Evolutionary conservation across 2,888 invertebrate genomes (phyloP).

Genomic region (Conchocele bisecta): DNA sequence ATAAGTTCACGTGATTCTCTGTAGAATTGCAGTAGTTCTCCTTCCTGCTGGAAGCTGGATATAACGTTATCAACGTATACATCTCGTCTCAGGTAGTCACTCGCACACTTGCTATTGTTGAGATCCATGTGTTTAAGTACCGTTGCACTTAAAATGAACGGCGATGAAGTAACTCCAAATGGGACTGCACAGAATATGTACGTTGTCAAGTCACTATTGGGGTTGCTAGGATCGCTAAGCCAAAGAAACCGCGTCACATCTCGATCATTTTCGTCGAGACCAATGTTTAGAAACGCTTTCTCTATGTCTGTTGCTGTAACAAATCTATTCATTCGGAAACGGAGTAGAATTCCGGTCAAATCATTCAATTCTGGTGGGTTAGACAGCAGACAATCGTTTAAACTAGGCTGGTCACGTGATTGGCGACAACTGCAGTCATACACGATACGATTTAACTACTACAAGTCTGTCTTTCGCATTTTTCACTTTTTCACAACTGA

Average conservation of each 20-base stretch:
- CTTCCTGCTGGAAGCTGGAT: conserved; percentile 24
- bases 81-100: conserved; percentile 1
- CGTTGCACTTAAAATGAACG: conserved; percentile 35
- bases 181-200: conserved; percentile 29
- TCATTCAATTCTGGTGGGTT: conserved; percentile 32
- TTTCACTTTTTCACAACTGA: neutral
- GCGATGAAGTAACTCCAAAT: conserved; percentile 34
- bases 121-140: conserved; percentile 19
- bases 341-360: conserved; percentile 18
- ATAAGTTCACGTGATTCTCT: conserved; percentile 15
- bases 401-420: conserved; percentile 3
- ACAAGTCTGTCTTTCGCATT: neutral
- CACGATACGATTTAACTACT: conserved; percentile 18
- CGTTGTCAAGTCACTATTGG: conserved; percentile 12
- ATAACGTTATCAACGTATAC: conserved; percentile 49
- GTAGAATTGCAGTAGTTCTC: conserved; percentile 11
- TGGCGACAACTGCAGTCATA: conserved; percentile 44
- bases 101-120: neutral
- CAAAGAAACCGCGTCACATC: conserved; percentile 41
- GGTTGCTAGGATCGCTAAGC: conserved; percentile 24
- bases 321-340: conserved; percentile 26
- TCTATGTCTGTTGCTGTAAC: conserved; percentile 39
- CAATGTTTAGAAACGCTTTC: conserved; percentile 41
- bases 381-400: conserved; percentile 37
- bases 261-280: conserved; percentile 18